Evolutionary conservation across 2,113 vertebrate species (phyloP), one percentile per base, ranked within the genome.

Genomic region (Aegithalos caudatus): DNA sequence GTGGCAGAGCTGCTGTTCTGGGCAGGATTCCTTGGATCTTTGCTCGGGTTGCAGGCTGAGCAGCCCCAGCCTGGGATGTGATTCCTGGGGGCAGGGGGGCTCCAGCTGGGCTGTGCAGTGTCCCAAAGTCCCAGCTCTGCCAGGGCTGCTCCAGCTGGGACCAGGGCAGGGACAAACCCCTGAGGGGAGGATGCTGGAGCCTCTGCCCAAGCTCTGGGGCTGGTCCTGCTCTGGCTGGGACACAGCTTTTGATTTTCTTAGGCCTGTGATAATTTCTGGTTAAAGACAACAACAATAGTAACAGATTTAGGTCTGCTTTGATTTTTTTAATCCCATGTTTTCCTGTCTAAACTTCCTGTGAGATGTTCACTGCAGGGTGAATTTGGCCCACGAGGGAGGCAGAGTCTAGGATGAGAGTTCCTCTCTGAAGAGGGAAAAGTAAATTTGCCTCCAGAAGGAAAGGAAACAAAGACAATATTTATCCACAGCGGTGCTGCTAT

Each of bases 341-440:
- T 13, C 31, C 51, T 64, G 14, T 14, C 17, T 31, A 48, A 64
- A 38, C 16, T 16, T 72, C 67, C 44, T 13, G 24, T 19, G 45
- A 35, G 47, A 19, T 22, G 28, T 67, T 95, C 72, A 21, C 58
- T 81, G 60, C 45, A 22, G 73, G 38, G 67, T 79, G 73, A 40
- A 23, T 90, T 69, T 90, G 91, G 74, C 51, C 50, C 37, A n/a
- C 57, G 4, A 45, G 74, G 67, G 37, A 69, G 90, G 47, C 60
- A 66, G 33, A 38, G 50, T 79, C 54, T 23, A 3, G 51, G 61
- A 54, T 62, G 70, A 79, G 53, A 93, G 85, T 7, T 90, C 50
- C n/a, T 57, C 10, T 70, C 81, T 86, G 78, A 81, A 58, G 72
- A 83, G 72, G 81, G 95, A 88, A 94, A 97, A 88, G 74, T 50